Conservation (phyloP, 2,888 invertebrate species). For the Cerceris rybyensis region DNA sequence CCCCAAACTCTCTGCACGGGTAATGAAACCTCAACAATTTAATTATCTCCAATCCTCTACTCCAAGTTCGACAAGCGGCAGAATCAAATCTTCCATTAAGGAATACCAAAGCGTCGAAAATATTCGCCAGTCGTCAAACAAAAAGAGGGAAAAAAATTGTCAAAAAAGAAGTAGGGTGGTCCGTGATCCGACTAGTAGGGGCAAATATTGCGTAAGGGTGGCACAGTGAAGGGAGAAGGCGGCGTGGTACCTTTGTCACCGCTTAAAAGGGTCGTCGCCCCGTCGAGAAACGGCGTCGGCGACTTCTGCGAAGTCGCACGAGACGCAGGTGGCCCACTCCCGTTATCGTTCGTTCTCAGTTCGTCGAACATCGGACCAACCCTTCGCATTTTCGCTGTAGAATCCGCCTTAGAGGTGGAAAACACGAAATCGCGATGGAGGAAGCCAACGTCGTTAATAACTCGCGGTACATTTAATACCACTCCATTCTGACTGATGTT, state of each 20-base stretch:
- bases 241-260: constrained; percentile 50
- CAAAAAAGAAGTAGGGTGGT: constrained; percentile 22
- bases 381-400: constrained; percentile 34
- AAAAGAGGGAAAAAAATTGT: constrained; percentile 18
- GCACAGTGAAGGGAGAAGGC: constrained; percentile 11
- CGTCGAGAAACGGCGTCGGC: constrained; percentile 21
- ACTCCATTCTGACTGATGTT: constrained; percentile 43
- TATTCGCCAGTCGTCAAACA: constrained; percentile 48
- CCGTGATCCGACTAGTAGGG: constrained; percentile 40
- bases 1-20: neutral
- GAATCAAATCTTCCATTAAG: constrained; percentile 57
- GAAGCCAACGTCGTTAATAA: constrained; percentile 73
- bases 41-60: constrained; percentile 10
- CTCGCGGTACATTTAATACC: constrained; percentile 74
- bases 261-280: constrained; percentile 46
- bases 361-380: constrained; percentile 55
- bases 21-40: neutral
- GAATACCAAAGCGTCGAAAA: constrained; percentile 52
- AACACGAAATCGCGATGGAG: constrained; percentile 69
- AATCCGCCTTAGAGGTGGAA: constrained; percentile 57
- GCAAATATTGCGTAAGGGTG: constrained; percentile 51
- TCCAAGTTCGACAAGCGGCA: constrained; percentile 30
- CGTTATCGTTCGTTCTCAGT: constrained; percentile 62
- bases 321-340: constrained; percentile 47
- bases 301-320: constrained; percentile 49